Percentiles rank a stretch among this genome's conserved stretches.
These are phyloP conservation scores for Lasioglossum baleicum DNA, from an alignment of 1,140 invertebrate species.

Conservation along the genomic window DNA sequence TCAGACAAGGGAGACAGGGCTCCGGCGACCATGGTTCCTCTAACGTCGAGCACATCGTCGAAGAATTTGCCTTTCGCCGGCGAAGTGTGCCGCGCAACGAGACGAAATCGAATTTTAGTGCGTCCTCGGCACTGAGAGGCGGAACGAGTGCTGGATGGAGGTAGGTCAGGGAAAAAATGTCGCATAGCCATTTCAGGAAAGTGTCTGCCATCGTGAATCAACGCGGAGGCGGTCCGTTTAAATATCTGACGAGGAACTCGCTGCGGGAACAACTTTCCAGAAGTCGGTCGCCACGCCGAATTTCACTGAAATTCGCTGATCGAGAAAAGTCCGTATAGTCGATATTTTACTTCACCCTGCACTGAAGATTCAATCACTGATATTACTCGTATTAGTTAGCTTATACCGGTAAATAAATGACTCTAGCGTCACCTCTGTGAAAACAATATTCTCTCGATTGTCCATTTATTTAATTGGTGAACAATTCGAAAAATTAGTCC, in stretches of 20 bases:
- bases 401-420: too few species aligned
- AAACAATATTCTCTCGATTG: too few species aligned
- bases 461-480: too few species aligned
- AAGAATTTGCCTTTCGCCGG: constrained; percentile 55
- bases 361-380: too few species aligned
- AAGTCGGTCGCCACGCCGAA: not conserved
- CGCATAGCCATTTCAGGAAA: constrained; percentile 7
- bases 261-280: not conserved
- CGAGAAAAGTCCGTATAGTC: too few species aligned
- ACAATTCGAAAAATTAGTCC: too few species aligned
- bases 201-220: constrained; percentile 12
- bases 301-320: too few species aligned
- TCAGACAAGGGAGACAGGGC: constrained; percentile 62
- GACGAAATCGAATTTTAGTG: constrained; percentile 60
- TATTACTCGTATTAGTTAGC: too few species aligned
- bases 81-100: constrained; percentile 24
- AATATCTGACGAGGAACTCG: not conserved
- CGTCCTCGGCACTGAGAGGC: constrained; percentile 42
- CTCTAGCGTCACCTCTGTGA: too few species aligned
- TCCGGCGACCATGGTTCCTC: constrained; percentile 29
- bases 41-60: constrained; percentile 35
- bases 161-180: constrained; percentile 28
- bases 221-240: not conserved
- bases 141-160: constrained; percentile 46
- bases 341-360: too few species aligned